phyloP scores from a whole-genome alignment of 2,797 vertebrate species.

The Rhabdomys pumilio region DNA sequence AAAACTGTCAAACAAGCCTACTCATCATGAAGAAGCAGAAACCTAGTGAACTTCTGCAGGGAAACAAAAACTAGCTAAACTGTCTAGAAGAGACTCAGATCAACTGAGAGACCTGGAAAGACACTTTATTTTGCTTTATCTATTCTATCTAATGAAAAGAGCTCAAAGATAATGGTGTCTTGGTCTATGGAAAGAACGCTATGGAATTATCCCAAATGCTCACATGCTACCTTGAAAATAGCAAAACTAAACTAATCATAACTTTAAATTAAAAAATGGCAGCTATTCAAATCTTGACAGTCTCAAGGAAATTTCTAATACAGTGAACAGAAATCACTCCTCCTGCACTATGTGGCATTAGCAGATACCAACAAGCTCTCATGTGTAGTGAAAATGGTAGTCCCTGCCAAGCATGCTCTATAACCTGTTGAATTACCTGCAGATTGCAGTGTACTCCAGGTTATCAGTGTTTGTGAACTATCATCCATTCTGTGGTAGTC shows the following conservation, averaged over 20 bases:
- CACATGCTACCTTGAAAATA: background rate
- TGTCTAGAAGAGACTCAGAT: background rate
- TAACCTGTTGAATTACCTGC: background rate
- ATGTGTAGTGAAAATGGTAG: background rate
- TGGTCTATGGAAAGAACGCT: background rate
- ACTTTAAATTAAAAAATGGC: constrained; percentile 56
- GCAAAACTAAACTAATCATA: constrained; percentile 14
- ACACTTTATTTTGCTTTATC: background rate
- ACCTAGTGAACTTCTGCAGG: background rate
- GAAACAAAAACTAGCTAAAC: background rate
- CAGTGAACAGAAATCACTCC: constrained; percentile 6
- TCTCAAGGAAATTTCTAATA: constrained; percentile 22
- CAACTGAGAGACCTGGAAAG: background rate
- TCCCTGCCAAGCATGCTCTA: background rate
- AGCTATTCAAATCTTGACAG: constrained; percentile 30
- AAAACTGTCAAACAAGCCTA: background rate
- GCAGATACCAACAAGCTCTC: background rate
- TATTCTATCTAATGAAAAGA: constrained; percentile 50
- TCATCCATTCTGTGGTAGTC: background rate
- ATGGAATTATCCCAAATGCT: background rate
- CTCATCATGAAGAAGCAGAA: background rate
- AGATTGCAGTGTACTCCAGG: no score
- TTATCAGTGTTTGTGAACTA: background rate
- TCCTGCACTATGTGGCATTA: constrained; percentile 46
- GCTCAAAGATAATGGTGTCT: background rate